phyloP scores from a whole-genome alignment of 2,888 invertebrate species.

The Andricus curvator region DNA sequence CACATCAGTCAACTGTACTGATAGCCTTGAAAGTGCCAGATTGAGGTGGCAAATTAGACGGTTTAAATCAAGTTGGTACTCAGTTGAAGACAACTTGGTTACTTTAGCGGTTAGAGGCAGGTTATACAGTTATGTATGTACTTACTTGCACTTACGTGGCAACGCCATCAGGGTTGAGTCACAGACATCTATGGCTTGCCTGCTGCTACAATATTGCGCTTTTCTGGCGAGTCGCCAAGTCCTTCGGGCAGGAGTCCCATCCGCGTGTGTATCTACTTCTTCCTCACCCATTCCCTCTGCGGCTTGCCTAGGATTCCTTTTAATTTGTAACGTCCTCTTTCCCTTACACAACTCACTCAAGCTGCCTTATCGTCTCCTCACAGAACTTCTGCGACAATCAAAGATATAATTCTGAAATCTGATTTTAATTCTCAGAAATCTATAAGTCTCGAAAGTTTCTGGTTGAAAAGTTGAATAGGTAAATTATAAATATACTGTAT shows the following conservation, averaged over 20 bases:
- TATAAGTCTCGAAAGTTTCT: not conserved
- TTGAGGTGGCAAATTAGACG: not conserved
- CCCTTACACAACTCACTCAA: not conserved
- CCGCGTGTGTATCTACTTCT: constrained; percentile 50
- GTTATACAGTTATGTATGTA: constrained; percentile 47
- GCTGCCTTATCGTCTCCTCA: constrained; percentile 5
- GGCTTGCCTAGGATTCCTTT: constrained; percentile 49
- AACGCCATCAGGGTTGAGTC: constrained; percentile 61
- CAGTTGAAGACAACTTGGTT: constrained; percentile 59
- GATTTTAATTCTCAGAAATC: not conserved
- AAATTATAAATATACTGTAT: too few relatives aligned
- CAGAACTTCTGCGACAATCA: not conserved
- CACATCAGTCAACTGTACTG: not conserved
- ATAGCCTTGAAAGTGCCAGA: not conserved
- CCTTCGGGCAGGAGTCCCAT: constrained; percentile 52
- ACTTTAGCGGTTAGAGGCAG: constrained; percentile 40
- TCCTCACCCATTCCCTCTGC: constrained; percentile 48
- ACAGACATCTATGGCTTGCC: constrained; percentile 59
- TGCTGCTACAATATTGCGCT: constrained; percentile 69
- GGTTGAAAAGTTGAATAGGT: not conserved
- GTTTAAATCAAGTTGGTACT: constrained; percentile 48
- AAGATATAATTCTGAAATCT: not conserved
- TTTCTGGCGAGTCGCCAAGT: constrained; percentile 66
- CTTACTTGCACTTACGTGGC: constrained; percentile 42
- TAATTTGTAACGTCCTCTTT: constrained; percentile 48